A percentile compares a stretch with the other conserved stretches of the same genome.
phyloP scores from a whole-genome alignment of 2,888 invertebrate genomes.

The Bugulina stolonifera region DNA sequence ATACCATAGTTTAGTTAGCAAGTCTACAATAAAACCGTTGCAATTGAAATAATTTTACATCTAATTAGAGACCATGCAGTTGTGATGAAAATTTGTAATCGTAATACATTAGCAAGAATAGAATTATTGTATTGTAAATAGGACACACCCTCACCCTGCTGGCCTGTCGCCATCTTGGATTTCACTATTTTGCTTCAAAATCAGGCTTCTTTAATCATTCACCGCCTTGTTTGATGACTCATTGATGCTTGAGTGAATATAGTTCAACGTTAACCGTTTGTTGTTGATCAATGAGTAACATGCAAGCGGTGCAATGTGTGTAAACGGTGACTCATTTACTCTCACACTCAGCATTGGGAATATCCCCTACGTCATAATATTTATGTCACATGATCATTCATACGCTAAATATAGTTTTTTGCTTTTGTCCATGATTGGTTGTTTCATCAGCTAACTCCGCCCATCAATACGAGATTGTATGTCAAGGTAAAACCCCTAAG shows the following conservation, averaged over 20 bases:
- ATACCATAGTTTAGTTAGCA: too few species aligned
- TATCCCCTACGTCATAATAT: constrained; percentile 25
- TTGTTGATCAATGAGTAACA: constrained; percentile 17
- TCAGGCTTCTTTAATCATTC: neutral
- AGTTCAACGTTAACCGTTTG: neutral
- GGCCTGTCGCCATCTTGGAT: constrained; percentile 26
- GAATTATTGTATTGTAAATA: too few species aligned
- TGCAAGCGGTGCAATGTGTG: constrained; percentile 25
- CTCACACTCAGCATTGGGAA: constrained; percentile 14
- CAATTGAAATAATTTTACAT: too few species aligned
- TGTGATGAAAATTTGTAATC: too few species aligned
- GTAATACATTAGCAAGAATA: too few species aligned
- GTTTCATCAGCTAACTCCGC: neutral
- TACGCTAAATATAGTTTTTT: neutral
- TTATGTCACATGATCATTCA: constrained; percentile 12
- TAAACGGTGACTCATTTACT: constrained; percentile 25
- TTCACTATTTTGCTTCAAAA: neutral
- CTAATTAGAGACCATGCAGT: too few species aligned
- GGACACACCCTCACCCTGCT: constrained; percentile 22
- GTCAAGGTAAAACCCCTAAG: too few species aligned
- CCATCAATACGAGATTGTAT: too few species aligned
- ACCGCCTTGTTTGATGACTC: constrained; percentile 15
- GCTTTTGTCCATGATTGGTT: neutral
- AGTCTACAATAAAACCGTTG: too few species aligned
- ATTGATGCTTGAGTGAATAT: neutral